Base-by-base conservation (phyloP, 2,888 invertebrate species). In the Trichogramma evanescens region DNA sequence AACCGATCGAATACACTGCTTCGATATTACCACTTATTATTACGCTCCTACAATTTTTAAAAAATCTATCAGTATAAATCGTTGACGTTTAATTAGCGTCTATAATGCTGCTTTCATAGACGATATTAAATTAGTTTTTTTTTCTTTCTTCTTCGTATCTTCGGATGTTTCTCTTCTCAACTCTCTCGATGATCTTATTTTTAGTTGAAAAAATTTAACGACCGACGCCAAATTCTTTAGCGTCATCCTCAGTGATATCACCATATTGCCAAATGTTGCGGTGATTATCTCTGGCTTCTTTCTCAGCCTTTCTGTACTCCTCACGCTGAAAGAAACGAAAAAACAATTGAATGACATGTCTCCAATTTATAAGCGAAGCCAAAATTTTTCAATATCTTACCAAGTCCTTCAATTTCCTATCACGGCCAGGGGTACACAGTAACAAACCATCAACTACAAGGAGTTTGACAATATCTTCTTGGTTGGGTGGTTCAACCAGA, bases 211-310 rank as follows among this genome's bases (percentile, higher is more conserved):
- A 54, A 61, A 52, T 64, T 70, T 70, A 69, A 65, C 69, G 71
- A 52, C 65, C 65, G 58, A 64, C 55, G 60, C 67, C 66, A 52
- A 64, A 65, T 55, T 69, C 70, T 44, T 69, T 68, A 46, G 66
- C 92, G 77, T 95, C 95, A 72, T 94, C 95, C 66, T 92, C 94
- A 63, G 91, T 92, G 80, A 98, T 94, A 80, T 99, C 99, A n/a
- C 99, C 99, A 77, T 98, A 98, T 74, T 91, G 89, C 98, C 98
- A 99, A 72, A 99, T 89, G 79, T 91, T 92, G 71, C 87, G 83
- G 77, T 94, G 93, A 69, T 87, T 85, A 72, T 86, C 87, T 80
- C 91, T 90, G 38, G 97, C 97, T 66, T 85, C 83, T 66, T 91
- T 89, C 78, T 96, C 92, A 50, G 95, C 93, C 60, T 85, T 86